Evolutionary conservation across 1,140 invertebrate species (phyloP).

Genomic region (Wasmannia auropunctata): DNA sequence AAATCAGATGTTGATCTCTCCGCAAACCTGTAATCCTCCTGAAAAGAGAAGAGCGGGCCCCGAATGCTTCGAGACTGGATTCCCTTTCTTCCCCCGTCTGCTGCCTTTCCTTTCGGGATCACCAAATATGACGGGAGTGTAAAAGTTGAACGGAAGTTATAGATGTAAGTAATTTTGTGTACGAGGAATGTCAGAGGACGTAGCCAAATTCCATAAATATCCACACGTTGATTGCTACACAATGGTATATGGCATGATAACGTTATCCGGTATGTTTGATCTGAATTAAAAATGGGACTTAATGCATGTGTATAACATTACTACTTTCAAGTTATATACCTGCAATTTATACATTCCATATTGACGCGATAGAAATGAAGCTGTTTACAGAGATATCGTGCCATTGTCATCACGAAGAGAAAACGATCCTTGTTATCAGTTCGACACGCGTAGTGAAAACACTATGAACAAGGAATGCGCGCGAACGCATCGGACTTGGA

Average conservation of each 20-base stretch:
- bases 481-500: background rate
- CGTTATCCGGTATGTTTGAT: background rate
- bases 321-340: background rate
- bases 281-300: background rate
- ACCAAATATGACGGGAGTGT: slow-evolving; percentile 40
- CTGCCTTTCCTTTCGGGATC: slow-evolving; percentile 18
- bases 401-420: background rate
- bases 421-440: background rate
- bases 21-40: slow-evolving; percentile 84
- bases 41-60: slow-evolving; percentile 57
- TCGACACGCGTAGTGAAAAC: background rate
- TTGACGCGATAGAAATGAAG: background rate
- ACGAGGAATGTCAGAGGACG: background rate
- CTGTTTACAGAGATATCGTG: background rate
- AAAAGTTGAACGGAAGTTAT: slow-evolving; percentile 48
- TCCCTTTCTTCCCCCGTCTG: slow-evolving; percentile 53
- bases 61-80: slow-evolving; percentile 68
- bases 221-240: background rate
- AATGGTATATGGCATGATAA: background rate
- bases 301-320: background rate
- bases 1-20: slow-evolving; percentile 84
- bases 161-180: background rate
- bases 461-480: background rate
- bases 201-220: background rate
- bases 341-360: background rate